These are phyloP conservation scores for Phataginus tetradactyla DNA, from an alignment of 2,797 vertebrate genomes.

Conservation along the genomic window DNA sequence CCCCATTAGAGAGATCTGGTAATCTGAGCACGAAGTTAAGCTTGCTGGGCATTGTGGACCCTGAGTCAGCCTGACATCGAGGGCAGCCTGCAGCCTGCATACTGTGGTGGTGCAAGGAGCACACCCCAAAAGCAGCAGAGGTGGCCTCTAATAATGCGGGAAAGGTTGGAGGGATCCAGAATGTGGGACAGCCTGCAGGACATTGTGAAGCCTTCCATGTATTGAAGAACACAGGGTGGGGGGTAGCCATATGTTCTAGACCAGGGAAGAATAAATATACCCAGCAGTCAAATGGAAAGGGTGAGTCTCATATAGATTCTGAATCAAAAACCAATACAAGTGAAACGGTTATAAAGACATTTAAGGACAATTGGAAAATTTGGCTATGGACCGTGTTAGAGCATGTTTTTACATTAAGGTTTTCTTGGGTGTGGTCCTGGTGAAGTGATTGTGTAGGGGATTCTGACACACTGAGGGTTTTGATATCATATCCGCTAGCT, in stretches of 20 bases:
- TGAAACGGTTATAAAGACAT: background rate
- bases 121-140: background rate
- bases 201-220: background rate
- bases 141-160: background rate
- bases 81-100: background rate
- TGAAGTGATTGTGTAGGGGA: background rate
- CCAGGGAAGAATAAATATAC: background rate
- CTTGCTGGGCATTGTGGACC: accelerated
- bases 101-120: accelerated
- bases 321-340: background rate
- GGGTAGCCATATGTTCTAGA: background rate
- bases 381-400: background rate
- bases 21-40: background rate
- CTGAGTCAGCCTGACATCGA: background rate
- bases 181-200: background rate
- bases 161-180: background rate
- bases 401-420: background rate
- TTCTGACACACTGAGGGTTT: background rate
- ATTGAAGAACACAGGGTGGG: background rate
- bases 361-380: background rate
- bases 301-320: background rate
- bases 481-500: background rate
- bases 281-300: background rate
- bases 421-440: background rate
- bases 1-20: background rate